These are phyloP conservation scores for Guaruba guarouba DNA, from an alignment of 2,113 vertebrate species.

Conservation along the genomic window DNA sequence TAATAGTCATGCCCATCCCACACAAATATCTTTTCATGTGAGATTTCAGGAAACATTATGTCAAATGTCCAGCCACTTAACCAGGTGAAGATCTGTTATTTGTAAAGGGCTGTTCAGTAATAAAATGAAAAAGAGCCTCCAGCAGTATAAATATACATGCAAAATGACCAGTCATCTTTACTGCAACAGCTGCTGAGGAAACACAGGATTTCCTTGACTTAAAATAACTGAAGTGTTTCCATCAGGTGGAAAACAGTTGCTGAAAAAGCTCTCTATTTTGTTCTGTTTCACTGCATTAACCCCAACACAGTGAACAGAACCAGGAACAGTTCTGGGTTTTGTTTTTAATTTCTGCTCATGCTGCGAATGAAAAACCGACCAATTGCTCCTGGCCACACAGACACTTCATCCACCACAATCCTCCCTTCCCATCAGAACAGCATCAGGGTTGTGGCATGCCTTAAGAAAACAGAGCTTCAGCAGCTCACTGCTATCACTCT, in stretches of 20 bases:
- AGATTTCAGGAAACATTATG: neutral
- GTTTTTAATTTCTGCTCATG: neutral
- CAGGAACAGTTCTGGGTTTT: neutral
- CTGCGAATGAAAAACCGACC: neutral
- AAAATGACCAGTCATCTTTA: constrained; percentile 23
- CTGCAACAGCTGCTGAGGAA: constrained; percentile 42
- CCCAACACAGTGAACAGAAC: neutral
- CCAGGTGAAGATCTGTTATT: neutral
- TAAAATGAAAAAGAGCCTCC: neutral
- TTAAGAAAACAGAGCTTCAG: neutral
- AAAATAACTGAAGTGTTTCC: neutral
- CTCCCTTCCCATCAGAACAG: neutral
- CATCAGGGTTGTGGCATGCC: neutral
- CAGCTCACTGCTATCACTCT: neutral
- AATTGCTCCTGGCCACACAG: neutral
- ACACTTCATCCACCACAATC: neutral
- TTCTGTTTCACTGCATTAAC: neutral
- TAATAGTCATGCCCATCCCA: neutral
- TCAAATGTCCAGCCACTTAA: neutral
- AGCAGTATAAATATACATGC: neutral
- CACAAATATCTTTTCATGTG: neutral
- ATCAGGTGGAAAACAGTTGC: neutral
- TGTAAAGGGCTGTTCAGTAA: neutral
- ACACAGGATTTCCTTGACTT: constrained; percentile 22
- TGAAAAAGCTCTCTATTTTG: neutral